Percentiles rank a stretch among this genome's conserved stretches.
Evolutionary conservation across 2,797 vertebrate genomes (phyloP).

Genomic region (Rhinatrema bivittatum): DNA sequence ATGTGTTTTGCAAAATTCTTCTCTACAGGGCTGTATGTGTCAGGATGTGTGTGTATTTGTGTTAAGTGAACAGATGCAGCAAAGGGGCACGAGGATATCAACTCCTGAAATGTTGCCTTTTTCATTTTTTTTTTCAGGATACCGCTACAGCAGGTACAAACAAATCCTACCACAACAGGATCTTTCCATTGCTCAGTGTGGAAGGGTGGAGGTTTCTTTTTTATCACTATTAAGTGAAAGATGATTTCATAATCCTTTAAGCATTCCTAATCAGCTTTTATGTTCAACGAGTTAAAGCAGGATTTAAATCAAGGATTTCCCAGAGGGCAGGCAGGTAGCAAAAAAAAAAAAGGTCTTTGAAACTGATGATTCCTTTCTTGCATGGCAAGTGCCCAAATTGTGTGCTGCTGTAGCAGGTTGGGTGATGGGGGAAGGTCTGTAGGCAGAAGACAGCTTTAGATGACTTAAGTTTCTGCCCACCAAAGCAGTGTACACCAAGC

Average conservation of each 20-base stretch:
- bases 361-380: conserved; percentile 1
- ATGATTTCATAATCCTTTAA: conserved; percentile 29
- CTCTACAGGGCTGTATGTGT: neutral
- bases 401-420: neutral
- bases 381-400: neutral
- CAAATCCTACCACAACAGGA: conserved; percentile 8
- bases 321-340: conserved; percentile 1
- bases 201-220: conserved; percentile 23
- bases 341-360: neutral
- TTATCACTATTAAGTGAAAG: conserved; percentile 24
- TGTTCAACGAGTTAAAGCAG: conserved; percentile 13
- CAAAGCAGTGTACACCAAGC: no score
- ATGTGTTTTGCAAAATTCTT: neutral
- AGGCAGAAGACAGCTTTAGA: neutral
- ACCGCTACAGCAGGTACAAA: neutral
- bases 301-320: conserved; percentile 16
- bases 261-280: conserved; percentile 17
- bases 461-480: no score
- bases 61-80: no score
- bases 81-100: no score
- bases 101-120: no score
- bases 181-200: conserved; percentile 19
- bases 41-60: neutral
- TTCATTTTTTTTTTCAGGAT: neutral
- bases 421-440: neutral